These are phyloP conservation scores for Hydrochoerus hydrochaeris DNA, from an alignment of 2,113 vertebrate species.

Conservation along the genomic window DNA sequence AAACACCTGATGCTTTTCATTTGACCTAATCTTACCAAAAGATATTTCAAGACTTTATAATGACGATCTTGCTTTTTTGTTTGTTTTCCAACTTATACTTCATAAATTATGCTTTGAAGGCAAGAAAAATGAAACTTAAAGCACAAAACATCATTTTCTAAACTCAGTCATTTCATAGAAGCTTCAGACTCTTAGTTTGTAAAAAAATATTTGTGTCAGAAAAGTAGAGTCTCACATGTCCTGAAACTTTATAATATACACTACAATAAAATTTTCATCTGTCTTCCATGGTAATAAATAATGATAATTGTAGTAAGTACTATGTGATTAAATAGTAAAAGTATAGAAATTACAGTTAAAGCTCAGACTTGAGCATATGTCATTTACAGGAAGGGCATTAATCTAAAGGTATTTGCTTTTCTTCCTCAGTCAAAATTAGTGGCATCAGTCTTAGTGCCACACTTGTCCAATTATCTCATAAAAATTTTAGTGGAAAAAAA, in stretches of 20 bases:
- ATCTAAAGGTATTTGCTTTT: background rate
- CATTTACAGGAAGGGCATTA: background rate
- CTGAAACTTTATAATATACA: background rate
- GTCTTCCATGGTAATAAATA: background rate
- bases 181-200: background rate
- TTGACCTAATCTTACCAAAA: background rate
- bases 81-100: background rate
- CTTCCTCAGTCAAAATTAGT: background rate
- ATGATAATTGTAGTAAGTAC: background rate
- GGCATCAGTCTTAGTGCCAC: background rate
- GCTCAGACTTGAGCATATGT: background rate
- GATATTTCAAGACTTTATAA: background rate
- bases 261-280: background rate
- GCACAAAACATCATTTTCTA: background rate
- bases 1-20: background rate
- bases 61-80: background rate
- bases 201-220: background rate
- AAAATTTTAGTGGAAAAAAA: background rate
- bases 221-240: background rate
- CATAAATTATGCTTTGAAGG: background rate
- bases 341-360: background rate
- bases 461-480: background rate
- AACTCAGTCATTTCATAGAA: background rate
- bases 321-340: background rate
- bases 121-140: background rate